phyloP scores from a whole-genome alignment of 2,888 invertebrate genomes.

The Sarcophaga variegata region DNA sequence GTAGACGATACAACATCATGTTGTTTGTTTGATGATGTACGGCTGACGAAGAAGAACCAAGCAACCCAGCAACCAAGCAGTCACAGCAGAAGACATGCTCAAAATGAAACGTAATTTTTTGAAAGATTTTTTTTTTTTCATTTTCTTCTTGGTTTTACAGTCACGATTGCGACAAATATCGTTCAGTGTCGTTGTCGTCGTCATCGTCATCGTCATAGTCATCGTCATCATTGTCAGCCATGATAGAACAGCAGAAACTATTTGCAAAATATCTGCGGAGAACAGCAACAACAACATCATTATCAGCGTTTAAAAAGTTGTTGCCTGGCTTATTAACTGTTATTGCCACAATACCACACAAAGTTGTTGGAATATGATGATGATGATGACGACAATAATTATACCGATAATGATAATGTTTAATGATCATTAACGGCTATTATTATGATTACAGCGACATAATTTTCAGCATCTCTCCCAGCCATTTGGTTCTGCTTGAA shows the following conservation, averaged over 20 bases:
- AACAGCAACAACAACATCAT: background rate
- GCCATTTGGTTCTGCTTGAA: constrained; percentile 57
- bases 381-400: constrained; percentile 10
- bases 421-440: constrained; percentile 46
- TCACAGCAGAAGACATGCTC: constrained; percentile 6
- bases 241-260: background rate
- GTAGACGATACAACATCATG: constrained; percentile 46
- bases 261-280: background rate
- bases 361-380: background rate
- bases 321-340: constrained; percentile 28
- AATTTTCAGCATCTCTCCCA: constrained; percentile 58
- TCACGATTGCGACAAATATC: constrained; percentile 68
- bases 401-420: background rate
- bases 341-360: background rate
- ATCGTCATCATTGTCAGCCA: background rate
- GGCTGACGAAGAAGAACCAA: constrained; percentile 26
- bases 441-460: constrained; percentile 59
- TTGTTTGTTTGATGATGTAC: constrained; percentile 35
- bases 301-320: constrained; percentile 13
- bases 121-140: background rate
- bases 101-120: constrained; percentile 51
- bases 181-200: constrained; percentile 59
- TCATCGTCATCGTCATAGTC: constrained; percentile 25
- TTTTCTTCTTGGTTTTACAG: constrained; percentile 24
- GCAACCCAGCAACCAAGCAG: background rate